Evolutionary conservation across 2,888 invertebrate genomes (phyloP).

Genomic region (Nesidiocoris tenuis): DNA sequence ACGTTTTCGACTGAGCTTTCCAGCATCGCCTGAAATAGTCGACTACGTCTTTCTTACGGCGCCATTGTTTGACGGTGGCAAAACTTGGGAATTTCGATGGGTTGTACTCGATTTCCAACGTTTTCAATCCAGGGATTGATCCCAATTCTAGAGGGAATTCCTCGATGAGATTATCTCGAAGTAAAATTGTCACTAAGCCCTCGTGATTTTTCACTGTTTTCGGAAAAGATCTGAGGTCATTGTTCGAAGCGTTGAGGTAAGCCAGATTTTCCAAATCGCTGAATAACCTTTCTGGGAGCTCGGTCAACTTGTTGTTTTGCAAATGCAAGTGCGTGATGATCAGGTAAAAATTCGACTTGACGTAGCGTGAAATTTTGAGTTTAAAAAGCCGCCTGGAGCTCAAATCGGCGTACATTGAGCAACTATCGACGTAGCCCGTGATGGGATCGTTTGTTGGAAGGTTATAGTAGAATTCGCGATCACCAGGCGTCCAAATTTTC

Average conservation of each 20-base stretch:
- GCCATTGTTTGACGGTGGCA: conserved; percentile 17
- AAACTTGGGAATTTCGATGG: conserved; percentile 23
- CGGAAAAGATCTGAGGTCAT: conserved; percentile 61
- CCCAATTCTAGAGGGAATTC: conserved; percentile 65
- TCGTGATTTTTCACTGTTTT: conserved; percentile 61
- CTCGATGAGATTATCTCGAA: conserved; percentile 64
- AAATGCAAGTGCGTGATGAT: conserved; percentile 25
- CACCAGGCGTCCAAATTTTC: conserved; percentile 20
- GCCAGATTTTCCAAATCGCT: conserved; percentile 22
- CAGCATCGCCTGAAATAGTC: conserved; percentile 31
- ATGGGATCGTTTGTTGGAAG: conserved; percentile 28
- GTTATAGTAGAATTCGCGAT: conserved; percentile 30
- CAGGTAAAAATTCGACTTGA: background rate
- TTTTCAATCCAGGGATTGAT: conserved; percentile 18
- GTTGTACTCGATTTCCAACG: conserved; percentile 25
- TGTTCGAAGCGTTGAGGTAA: conserved; percentile 52
- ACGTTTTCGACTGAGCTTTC: conserved; percentile 10
- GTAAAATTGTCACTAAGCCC: conserved; percentile 62
- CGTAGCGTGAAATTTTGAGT: background rate
- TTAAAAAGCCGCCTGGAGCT: conserved; percentile 13
- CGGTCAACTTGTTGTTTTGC: conserved; percentile 30
- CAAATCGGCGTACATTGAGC: conserved; percentile 29
- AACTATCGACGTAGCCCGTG: conserved; percentile 23
- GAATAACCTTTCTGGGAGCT: conserved; percentile 31
- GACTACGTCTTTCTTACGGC: conserved; percentile 15